Evolutionary conservation across 1,140 invertebrate genomes (phyloP), one percentile per base, ranked within the genome.

Genomic region (Meloidogyne floridensis): DNA sequence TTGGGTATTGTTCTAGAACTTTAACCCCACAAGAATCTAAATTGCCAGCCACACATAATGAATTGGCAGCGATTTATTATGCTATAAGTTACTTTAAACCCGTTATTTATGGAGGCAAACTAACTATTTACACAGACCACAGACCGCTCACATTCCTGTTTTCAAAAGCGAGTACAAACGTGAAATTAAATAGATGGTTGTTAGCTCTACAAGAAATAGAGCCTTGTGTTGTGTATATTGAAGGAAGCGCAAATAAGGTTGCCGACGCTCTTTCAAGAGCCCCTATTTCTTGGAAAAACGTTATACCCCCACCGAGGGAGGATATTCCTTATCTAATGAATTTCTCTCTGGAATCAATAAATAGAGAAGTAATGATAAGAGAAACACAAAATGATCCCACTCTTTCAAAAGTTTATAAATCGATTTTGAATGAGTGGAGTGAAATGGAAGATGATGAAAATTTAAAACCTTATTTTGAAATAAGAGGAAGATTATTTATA

Each of bases 1-100:
- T 74, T 20, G 72, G 43, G 20, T 74, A n/a, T 53, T 74, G 72
- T 2, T 51, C 43, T 18, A 74, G 53, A 74, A 74, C 53, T 51
- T 20, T 74, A 20, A 74, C 13, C 18, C 72, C 15, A 74, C 15
- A 13, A n/a, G 72, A 74, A 20, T 13, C 13, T 5, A 43, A 53
- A 15, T 74, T 51, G 7, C 72, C 72, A 0, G 43, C 72, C 5
- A 74, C 72, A 11, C 72, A 74, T 20, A 18, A 18, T 15, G 72
- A 74, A 53, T 20, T 74, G 9, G 72, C 72, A 2, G 13, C 15
- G 15, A 74, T 74, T 6, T 11, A n/a, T 15, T 18, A 74, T 20
- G 13, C 72, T 2, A 15, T 74, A 18, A 20, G 5, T 6, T n/a
- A 51, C 6, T 74, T 74, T 20, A 43, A 20, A n/a, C 72, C 72